Conservation (phyloP, 2,797 vertebrate genomes). For the Delichon dasypus region DNA sequence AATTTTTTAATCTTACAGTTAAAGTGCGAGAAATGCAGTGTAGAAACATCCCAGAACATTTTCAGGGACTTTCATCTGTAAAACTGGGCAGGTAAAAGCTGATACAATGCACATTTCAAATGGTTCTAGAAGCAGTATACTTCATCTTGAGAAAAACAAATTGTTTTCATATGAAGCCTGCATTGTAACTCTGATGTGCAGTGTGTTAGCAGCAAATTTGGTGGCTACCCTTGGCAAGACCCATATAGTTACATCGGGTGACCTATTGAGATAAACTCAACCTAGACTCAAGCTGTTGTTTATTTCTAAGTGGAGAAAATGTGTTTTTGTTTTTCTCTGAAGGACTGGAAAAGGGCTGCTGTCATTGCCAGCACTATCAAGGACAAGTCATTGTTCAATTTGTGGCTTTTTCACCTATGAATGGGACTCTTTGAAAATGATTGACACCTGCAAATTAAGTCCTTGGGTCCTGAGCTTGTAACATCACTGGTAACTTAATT, state of each 20-base stretch:
- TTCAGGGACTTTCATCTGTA: background rate
- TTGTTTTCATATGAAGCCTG: background rate
- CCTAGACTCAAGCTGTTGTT: background rate
- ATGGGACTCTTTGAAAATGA: background rate
- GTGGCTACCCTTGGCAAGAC: background rate
- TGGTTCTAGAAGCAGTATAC: background rate
- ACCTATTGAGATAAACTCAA: background rate
- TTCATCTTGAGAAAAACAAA: background rate
- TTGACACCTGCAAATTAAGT: background rate
- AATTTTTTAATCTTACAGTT: background rate
- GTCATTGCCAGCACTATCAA: background rate
- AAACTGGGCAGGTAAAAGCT: background rate
- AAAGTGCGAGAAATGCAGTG: background rate
- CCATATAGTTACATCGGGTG: background rate
- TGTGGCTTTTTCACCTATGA: background rate
- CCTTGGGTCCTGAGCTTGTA: background rate
- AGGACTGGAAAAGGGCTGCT: background rate
- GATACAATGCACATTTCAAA: too few relatives aligned
- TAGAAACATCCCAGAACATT: background rate
- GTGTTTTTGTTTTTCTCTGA: background rate
- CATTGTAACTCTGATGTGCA: background rate
- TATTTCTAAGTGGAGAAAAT: background rate
- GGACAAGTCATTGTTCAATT: background rate
- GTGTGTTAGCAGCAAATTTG: background rate
- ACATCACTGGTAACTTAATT: background rate